phyloP scores from a whole-genome alignment of 2,797 vertebrate genomes.

The Sebastes oblongus region DNA sequence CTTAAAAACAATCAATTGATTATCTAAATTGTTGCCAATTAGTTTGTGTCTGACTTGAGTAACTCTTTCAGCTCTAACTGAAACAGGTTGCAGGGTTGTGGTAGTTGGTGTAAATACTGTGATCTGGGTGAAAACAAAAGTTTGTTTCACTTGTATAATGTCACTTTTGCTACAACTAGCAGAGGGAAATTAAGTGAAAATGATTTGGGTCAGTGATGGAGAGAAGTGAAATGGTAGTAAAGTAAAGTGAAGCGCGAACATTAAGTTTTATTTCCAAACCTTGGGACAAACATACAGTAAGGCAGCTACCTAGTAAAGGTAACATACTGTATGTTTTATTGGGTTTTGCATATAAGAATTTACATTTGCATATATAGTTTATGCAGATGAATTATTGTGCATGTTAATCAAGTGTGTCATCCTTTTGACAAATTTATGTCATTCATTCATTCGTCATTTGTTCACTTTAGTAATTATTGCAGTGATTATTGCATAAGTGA shows the following conservation, averaged over 20 bases:
- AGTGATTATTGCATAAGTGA: too few species aligned
- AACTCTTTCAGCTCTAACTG: neutral
- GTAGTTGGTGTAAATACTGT: neutral
- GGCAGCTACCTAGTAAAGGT: neutral
- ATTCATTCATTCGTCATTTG: neutral
- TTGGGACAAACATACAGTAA: neutral
- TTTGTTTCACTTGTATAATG: neutral
- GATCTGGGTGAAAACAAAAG: neutral
- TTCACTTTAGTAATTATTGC: neutral
- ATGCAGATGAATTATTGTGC: neutral
- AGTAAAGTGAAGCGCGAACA: neutral
- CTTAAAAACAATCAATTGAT: neutral
- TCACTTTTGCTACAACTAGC: neutral
- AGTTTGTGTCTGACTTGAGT: neutral
- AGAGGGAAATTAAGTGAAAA: neutral
- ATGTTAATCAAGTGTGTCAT: neutral
- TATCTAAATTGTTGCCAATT: neutral
- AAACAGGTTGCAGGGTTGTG: rapidly evolving
- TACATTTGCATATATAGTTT: neutral
- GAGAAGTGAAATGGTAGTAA: neutral
- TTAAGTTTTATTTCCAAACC: neutral
- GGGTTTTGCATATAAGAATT: neutral
- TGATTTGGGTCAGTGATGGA: neutral
- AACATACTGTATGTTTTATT: neutral
- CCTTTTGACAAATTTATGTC: neutral